A percentile compares a stretch with the other conserved stretches of the same genome.
Conservation (phyloP, 2,113 vertebrate genomes). For the Electrona antarctica region DNA sequence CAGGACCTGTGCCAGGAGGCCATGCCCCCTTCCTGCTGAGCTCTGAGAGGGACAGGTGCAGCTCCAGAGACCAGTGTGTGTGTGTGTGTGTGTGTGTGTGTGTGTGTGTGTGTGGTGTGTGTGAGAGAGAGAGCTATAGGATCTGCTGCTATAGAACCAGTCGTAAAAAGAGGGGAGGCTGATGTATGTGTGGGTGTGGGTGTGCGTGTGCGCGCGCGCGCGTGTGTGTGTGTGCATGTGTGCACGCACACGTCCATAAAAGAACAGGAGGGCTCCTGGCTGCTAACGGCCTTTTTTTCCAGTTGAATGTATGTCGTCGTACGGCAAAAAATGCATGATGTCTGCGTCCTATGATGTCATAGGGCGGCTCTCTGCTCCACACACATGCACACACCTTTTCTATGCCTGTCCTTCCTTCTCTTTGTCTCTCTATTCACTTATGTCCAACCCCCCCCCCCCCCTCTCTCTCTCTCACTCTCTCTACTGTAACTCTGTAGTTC, state of each 20-base stretch:
- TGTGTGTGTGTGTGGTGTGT: constrained; percentile 27
- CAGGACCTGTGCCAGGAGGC: constrained; percentile 50
- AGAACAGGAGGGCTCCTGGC: constrained; percentile 27
- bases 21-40: constrained; percentile 61
- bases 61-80: constrained; percentile 44
- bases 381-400: neutral
- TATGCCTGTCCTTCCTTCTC: neutral
- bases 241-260: neutral
- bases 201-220: neutral
- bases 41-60: constrained; percentile 70
- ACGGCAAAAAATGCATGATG: constrained; percentile 7
- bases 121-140: neutral
- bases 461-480: constrained; percentile 12
- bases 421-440: neutral
- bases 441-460: neutral
- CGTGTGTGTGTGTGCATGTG: constrained; percentile 28
- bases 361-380: constrained; percentile 39
- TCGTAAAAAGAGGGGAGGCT: constrained; percentile 16
- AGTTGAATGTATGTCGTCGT: too few species aligned
- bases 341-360: constrained; percentile 69
- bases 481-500: neutral
- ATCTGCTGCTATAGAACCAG: constrained; percentile 14
- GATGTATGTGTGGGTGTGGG: neutral
- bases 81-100: constrained; percentile 27
- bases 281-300: constrained; percentile 12